Conservation (phyloP, 2,113 vertebrate species). For the Dissostichus mawsoni region DNA sequence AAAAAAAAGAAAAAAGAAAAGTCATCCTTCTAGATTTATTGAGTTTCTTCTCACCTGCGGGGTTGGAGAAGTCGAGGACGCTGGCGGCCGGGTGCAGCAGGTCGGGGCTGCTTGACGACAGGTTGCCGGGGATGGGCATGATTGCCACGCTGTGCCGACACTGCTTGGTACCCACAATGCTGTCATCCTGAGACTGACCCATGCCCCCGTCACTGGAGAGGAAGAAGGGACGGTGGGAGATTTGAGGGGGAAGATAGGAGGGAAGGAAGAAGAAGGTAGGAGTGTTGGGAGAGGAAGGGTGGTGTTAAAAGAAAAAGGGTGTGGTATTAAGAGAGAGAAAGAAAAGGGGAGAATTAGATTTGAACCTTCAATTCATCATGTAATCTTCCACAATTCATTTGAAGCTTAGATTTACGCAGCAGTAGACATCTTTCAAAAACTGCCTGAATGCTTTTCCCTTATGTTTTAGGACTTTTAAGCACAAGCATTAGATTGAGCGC, state of each 20-base stretch:
- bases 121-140: slow-evolving; percentile 94
- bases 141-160: slow-evolving; percentile 95
- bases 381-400: background rate
- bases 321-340: background rate
- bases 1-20: no score
- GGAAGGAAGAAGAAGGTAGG: background rate
- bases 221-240: background rate
- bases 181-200: slow-evolving; percentile 97
- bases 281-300: background rate
- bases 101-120: slow-evolving; percentile 96
- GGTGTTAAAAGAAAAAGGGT: background rate
- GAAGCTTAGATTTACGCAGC: slow-evolving; percentile 20
- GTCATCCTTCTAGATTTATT: no score
- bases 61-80: slow-evolving; percentile 93
- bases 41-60: slow-evolving; percentile 85
- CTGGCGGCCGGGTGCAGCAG: slow-evolving; percentile 93
- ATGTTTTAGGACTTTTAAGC: slow-evolving; percentile 18
- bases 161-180: slow-evolving; percentile 95
- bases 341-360: background rate
- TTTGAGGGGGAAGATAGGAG: background rate
- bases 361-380: background rate
- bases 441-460: background rate
- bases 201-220: slow-evolving; percentile 90
- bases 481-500: background rate
- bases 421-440: slow-evolving; percentile 28